phyloP scores from a whole-genome alignment of 2,888 invertebrate species.

The Mallateleia sp. region DNA sequence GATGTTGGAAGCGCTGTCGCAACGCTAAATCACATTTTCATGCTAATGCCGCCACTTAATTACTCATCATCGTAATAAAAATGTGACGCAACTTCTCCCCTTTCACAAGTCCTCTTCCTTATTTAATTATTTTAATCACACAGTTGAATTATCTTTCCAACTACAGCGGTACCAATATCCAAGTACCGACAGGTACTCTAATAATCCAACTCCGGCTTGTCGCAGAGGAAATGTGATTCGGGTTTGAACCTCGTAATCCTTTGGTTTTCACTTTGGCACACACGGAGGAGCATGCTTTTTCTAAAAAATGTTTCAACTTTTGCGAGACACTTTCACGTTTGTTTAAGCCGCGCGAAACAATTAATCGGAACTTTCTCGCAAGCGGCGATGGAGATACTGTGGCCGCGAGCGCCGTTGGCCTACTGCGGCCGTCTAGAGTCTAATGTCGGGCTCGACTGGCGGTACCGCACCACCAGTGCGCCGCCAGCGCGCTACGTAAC shows the following conservation, averaged over 20 bases:
- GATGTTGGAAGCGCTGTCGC: neutral
- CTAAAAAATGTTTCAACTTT: too few species aligned
- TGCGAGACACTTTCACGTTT: too few species aligned
- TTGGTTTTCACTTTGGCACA: slow-evolving; percentile 11
- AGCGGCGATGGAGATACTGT: slow-evolving; percentile 85
- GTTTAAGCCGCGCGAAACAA: neutral
- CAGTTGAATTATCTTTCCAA: neutral
- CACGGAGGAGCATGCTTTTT: slow-evolving; percentile 19
- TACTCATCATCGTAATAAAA: neutral
- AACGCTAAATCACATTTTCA: slow-evolving; percentile 28
- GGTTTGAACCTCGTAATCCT: neutral
- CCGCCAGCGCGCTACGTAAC: slow-evolving; percentile 25
- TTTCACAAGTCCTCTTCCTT: neutral
- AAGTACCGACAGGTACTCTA: neutral
- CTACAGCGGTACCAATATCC: neutral
- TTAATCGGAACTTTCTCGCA: slow-evolving; percentile 47
- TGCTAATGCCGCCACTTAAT: slow-evolving; percentile 11
- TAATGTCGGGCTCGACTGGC: slow-evolving; percentile 70
- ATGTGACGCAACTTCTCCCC: slow-evolving; percentile 7
- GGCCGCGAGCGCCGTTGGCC: slow-evolving; percentile 88
- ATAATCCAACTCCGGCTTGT: too few species aligned
- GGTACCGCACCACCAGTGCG: slow-evolving; percentile 56
- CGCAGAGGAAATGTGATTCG: too few species aligned
- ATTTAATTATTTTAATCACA: too few species aligned
- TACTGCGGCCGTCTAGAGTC: slow-evolving; percentile 87